Evolutionary conservation across 1,140 invertebrate species (phyloP), one percentile per base, ranked within the genome.

Genomic region (Hylaeus volcanicus): DNA sequence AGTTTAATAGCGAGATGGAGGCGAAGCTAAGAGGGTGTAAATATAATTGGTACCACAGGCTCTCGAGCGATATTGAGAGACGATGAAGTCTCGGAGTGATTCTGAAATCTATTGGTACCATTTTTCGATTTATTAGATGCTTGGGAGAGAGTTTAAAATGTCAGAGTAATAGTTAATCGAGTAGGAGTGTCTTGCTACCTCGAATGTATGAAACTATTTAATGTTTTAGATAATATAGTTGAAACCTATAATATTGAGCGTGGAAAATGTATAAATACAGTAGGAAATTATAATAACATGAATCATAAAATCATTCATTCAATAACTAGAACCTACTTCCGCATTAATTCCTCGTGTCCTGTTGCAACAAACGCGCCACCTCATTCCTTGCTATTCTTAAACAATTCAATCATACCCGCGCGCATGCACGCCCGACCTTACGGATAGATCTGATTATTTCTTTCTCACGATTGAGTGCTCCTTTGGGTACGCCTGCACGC

Each of bases 401-500:
- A 72, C 69, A 53, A 78, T 72, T 72, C 75, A 53, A 78, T 78
- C 56, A 37, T 72, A 37, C 15, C 9, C 3, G 68, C 45, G 58
- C 11, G 45, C 15, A 26, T 53, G 48, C 15, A 26, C 45, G n/a
- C 15, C 5, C 56, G 58, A 79, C 61, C 70, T 74, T 74, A 74
- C 15, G 5, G 6, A 60, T 73, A 60, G 43, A 79, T 75, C 65
- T 41, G 79, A 81, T 81, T 75, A 66, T 56, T 74, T 53, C 68
- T 60, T 81, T 81, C 79, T 81, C 79, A 81, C 73, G 79, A 81
- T 41, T 51, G 48, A 76, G 12, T 65, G 48, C 53, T 68, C 43
- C 39, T n/a, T 81, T 12, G 45, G 43, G 45, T 48, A 55, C 12
- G 45, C n/a, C 26, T n/a, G 12, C 37, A 55, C 14, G 12, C 45